These are phyloP conservation scores for Polymixis flavicincta DNA, from an alignment of 2,888 invertebrate species.

Conservation along the genomic window DNA sequence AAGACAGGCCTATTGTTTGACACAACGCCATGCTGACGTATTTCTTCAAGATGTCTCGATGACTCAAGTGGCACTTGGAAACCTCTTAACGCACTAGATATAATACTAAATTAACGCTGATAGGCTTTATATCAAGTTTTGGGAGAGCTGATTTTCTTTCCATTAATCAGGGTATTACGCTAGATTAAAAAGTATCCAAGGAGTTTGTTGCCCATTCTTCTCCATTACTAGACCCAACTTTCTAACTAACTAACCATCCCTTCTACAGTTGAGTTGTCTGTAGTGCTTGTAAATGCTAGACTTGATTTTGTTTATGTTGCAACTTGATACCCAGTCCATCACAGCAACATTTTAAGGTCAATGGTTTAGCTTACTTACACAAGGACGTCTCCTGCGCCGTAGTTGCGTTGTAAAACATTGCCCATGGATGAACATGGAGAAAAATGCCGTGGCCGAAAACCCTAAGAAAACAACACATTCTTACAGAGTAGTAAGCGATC, in stretches of 20 bases:
- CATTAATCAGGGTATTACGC: neutral
- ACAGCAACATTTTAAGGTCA: neutral
- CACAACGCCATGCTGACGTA: slow-evolving; percentile 6
- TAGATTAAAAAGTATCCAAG: neutral
- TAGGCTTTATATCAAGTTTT: slow-evolving; percentile 8
- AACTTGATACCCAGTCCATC: neutral
- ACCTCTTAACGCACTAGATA: neutral
- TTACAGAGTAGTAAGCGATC: too few relatives aligned
- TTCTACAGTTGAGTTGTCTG: neutral
- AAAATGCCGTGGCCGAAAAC: too few relatives aligned
- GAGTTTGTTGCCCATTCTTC: neutral
- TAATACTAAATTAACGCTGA: slow-evolving; percentile 11
- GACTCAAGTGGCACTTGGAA: slow-evolving; percentile 15
- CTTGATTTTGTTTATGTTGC: neutral
- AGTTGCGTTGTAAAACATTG: neutral
- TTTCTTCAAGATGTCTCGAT: slow-evolving; percentile 33
- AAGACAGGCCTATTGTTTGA: slow-evolving; percentile 4
- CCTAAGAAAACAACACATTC: too few relatives aligned
- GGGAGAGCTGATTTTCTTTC: neutral
- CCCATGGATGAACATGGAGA: neutral
- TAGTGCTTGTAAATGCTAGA: too few relatives aligned
- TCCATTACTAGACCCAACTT: neutral
- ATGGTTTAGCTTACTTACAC: neutral
- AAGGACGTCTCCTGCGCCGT: neutral
- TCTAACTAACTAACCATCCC: neutral